phyloP scores from a whole-genome alignment of 2,888 invertebrate genomes.

The Quadriops clusia region DNA sequence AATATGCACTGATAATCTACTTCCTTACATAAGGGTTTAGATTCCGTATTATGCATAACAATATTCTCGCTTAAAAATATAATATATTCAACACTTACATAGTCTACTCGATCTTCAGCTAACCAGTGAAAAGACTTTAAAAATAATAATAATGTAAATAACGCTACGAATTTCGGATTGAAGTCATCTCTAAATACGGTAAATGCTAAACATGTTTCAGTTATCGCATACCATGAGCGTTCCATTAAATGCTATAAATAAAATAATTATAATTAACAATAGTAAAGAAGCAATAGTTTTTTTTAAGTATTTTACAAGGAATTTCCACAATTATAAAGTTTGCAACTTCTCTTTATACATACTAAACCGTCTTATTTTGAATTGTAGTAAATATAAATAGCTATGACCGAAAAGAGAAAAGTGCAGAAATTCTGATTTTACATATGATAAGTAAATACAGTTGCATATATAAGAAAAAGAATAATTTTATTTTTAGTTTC shows the following conservation, averaged over 20 bases:
- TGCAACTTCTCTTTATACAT: too few relatives aligned
- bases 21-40: conserved; percentile 4
- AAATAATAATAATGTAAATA: conserved; percentile 92
- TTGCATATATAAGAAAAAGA: too few relatives aligned
- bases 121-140: conserved; percentile 99
- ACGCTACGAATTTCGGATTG: conserved; percentile 92
- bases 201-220: conserved; percentile 99
- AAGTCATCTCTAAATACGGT: conserved; percentile 99
- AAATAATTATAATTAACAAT: conserved; percentile 11
- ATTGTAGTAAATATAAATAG: too few relatives aligned
- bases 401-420: too few relatives aligned
- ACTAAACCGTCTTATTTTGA: too few relatives aligned
- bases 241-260: conserved; percentile 85
- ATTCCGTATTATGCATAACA: neutral
- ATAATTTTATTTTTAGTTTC: too few relatives aligned
- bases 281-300: neutral
- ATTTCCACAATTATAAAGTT: too few relatives aligned
- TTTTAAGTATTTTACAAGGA: too few relatives aligned
- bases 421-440: too few relatives aligned
- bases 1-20: conserved; percentile 2
- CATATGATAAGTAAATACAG: too few relatives aligned
- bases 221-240: conserved; percentile 97
- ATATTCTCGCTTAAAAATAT: conserved; percentile 1
- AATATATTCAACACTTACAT: conserved; percentile 54
- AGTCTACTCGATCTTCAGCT: conserved; percentile 97